Evolutionary conservation across 2,888 invertebrate genomes (phyloP), one percentile per base, ranked within the genome.

Genomic region (Cryptops parisi): DNA sequence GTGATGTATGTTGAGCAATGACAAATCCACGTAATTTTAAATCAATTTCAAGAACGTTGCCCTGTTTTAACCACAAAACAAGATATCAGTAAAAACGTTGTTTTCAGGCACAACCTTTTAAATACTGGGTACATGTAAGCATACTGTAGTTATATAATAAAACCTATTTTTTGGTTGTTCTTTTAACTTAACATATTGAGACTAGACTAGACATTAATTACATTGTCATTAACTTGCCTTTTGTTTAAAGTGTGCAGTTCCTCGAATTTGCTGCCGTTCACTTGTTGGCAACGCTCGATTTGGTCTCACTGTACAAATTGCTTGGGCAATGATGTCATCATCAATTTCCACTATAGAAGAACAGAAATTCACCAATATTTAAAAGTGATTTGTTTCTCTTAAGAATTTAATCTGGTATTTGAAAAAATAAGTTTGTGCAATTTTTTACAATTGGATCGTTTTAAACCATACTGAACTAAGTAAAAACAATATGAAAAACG

Each of bases 261-360:
- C 55, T 46, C 53, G 21, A 25, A 55, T 22, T 19, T 55, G 38
- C 25, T 39, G 44, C 21, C 55, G 22, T 17, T 55, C 41, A 17
- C 53, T 46, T 17, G 43, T 22, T 6, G 55, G 55, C 1, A 55
- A 27, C 19, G 55, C 55, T 48, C 46, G 55, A 45, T 55, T 55
- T 3, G 55, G 55, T 44, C 55, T 41, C 24, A 55, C 39, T 21
- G 26, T 19, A 33, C 55, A 55, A 12, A 19, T 47, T 4, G 53
- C 55, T 39, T 49, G 38, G 21, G 49, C 49, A 21, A 40, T 17
- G 15, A 22, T 40, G 38, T 49, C 49, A 39, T 49, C 38, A 26
- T 27, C 26, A n/a, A n/a, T n/a, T n/a, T n/a, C n/a, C n/a, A n/a
- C n/a, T n/a, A n/a, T n/a, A n/a, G n/a, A n/a, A n/a, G n/a, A n/a